Evolutionary conservation across 2,888 invertebrate genomes (phyloP).

Genomic region (Rotaria magnacalcarata): DNA sequence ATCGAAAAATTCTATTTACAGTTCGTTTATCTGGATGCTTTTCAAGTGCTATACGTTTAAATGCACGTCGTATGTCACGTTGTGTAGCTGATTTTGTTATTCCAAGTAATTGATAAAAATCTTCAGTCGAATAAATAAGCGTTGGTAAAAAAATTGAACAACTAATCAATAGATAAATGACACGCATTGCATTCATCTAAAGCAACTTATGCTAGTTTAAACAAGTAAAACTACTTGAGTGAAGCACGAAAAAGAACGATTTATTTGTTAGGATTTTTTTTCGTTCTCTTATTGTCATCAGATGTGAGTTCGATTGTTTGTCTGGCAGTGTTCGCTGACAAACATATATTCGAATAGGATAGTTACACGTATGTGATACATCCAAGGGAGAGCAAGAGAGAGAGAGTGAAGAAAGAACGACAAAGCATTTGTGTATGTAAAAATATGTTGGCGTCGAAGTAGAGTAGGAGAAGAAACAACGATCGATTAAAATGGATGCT

Average conservation of each 20-base stretch:
- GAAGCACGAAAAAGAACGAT: not conserved
- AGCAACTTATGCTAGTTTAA: not conserved
- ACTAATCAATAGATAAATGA: not conserved
- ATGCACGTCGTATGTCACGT: slow-evolving; percentile 71
- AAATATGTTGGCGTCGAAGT: not conserved
- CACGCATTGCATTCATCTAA: not conserved
- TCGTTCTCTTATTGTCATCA: not conserved
- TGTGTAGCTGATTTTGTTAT: slow-evolving; percentile 67
- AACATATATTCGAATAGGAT: not conserved
- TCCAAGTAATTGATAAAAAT: slow-evolving; percentile 70
- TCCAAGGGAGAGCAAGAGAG: not conserved
- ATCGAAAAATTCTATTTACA: slow-evolving; percentile 51
- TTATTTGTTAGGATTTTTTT: not conserved
- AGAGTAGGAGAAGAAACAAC: not conserved
- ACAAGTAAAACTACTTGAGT: not conserved
- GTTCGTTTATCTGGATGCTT: slow-evolving; percentile 72
- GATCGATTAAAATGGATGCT: not conserved
- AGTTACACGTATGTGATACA: not conserved
- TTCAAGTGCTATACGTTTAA: slow-evolving; percentile 71
- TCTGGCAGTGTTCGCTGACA: not conserved
- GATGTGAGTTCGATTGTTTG: not conserved
- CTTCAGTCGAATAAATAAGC: slow-evolving; percentile 51
- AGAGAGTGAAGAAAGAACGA: not conserved
- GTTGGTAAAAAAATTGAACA: not conserved
- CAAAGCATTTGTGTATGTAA: not conserved